These are phyloP conservation scores for Pogoniulus pusillus DNA, from an alignment of 2,797 vertebrate genomes.

Conservation along the genomic window DNA sequence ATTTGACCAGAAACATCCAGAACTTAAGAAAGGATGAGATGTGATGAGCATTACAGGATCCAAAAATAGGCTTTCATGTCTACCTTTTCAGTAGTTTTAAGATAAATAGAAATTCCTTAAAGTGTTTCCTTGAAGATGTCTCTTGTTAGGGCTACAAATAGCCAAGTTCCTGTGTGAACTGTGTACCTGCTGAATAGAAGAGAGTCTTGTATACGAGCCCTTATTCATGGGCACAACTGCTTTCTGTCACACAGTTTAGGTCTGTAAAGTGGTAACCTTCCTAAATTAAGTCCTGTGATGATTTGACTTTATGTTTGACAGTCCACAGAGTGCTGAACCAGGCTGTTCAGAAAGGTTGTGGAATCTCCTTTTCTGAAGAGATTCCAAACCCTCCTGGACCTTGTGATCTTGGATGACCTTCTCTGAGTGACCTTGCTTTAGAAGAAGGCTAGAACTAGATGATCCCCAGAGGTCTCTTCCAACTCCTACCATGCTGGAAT, in stretches of 20 bases:
- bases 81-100: not conserved
- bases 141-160: not conserved
- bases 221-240: not conserved
- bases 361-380: no score
- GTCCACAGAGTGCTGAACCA: no score
- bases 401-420: no score
- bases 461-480: no score
- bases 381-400: no score
- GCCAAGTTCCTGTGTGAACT: rapidly evolving
- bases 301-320: not conserved
- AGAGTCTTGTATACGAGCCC: rapidly evolving
- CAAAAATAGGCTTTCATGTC: not conserved
- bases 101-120: not conserved
- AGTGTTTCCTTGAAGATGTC: not conserved
- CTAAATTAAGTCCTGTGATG: not conserved
- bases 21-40: not conserved
- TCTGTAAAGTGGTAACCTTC: not conserved
- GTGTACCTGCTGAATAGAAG: rapidly evolving
- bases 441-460: no score
- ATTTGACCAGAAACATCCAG: not conserved
- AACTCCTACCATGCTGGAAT: no score
- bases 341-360: no score
- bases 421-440: no score
- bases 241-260: not conserved
- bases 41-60: not conserved